These are phyloP conservation scores for Drosophila meridionalis DNA, from an alignment of 2,888 invertebrate species.

Conservation along the genomic window DNA sequence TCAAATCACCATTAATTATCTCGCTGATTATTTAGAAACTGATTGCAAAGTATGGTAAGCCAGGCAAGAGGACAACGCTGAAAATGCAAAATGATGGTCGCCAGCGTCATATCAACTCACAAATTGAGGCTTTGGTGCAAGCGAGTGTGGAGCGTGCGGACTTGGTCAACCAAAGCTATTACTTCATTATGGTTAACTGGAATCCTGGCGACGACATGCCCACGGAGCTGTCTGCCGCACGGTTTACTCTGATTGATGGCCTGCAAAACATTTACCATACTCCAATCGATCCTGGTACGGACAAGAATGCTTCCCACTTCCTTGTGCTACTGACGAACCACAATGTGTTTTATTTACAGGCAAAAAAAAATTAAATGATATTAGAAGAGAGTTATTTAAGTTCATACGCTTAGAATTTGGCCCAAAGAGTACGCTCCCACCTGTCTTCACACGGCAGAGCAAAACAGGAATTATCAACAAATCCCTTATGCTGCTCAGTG, in stretches of 20 bases:
- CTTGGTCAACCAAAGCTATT: constrained; percentile 25
- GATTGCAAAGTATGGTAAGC: constrained; percentile 1
- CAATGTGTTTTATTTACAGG: constrained; percentile 10
- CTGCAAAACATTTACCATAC: constrained; percentile 29
- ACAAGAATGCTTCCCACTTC: not conserved
- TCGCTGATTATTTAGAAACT: constrained; percentile 7
- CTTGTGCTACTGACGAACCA: not conserved
- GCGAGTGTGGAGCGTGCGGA: not conserved
- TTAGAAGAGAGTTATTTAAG: constrained; percentile 21
- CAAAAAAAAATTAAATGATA: constrained; percentile 15
- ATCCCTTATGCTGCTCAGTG: constrained; percentile 26
- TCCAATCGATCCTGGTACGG: constrained; percentile 41
- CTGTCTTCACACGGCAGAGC: constrained; percentile 35
- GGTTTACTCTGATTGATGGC: constrained; percentile 34
- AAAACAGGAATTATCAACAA: constrained; percentile 9
- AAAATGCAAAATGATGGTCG: not conserved
- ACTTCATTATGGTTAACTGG: constrained; percentile 38
- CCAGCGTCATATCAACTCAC: not conserved
- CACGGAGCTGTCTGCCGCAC: constrained; percentile 27
- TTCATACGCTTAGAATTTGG: constrained; percentile 4
- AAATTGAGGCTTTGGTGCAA: constrained; percentile 24
- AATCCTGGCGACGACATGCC: constrained; percentile 17
- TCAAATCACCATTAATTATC: not conserved
- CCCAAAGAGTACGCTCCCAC: not conserved
- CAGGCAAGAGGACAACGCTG: not conserved